Evolutionary conservation across 2,797 vertebrate species (phyloP), one percentile per base, ranked within the genome.

Genomic region (Pipistrellus kuhlii): DNA sequence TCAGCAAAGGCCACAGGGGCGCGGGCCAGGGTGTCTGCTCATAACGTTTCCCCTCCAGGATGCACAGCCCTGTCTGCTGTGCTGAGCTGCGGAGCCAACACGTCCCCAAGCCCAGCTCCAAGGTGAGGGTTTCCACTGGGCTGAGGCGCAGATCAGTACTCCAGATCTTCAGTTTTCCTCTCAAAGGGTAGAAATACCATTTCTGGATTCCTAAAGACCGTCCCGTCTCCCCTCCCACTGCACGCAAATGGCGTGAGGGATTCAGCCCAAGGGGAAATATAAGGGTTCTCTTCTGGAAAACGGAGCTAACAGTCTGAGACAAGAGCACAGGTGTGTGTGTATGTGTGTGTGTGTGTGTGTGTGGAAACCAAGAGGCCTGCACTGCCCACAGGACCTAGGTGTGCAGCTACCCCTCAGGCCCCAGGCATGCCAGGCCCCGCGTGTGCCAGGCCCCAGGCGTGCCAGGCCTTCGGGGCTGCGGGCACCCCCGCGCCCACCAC

Each of bases 191-290:
- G 71, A 92, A 80, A 95, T 41, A 6, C 30, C 3, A 66, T 41
- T 76, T 92, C 90, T 32, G 44, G 53, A 88, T 71, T 88, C 57
- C 82, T 53, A 44, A 82, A 92, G 6, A 55, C 9, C 25, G 48
- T 72, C 25, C 44, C 7, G 32, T 13, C 73, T 68, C 38, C 30
- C 44, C 15, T 75, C 14, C 13, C 21, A 30, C 44, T 48, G 66
- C 27, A 64, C 15, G 41, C 32, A 21, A 8, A n/a, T 0, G 57
- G 35, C 35, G 30, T 4, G 87, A 51, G 68, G 80, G 57, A 72
- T 20, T 72, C 87, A 20, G 46, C 68, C 68, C 2, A 2, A 75
- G 64, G 21, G 20, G 44, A 95, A n/a, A 76, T 12, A 3, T 0
- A 25, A 73, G 55, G 38, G 53, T 55, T 1, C 75, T 46, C 64